A percentile compares a stretch with the other conserved stretches of the same genome.
These are phyloP conservation scores for Petrocephalus zakoni DNA, from an alignment of 2,113 vertebrate species.

Conservation along the genomic window DNA sequence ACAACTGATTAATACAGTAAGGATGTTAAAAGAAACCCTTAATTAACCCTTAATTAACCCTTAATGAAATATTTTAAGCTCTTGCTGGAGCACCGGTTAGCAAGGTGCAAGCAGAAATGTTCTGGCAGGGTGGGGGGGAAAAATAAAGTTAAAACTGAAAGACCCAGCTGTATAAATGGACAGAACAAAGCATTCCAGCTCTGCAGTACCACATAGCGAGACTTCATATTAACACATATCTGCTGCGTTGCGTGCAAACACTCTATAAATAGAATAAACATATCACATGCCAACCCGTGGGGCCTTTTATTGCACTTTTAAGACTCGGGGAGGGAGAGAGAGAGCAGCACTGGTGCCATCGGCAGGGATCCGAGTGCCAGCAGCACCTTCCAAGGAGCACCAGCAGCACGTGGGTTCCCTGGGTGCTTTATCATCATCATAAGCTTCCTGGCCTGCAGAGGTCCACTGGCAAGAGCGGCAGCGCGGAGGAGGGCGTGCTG, in stretches of 20 bases:
- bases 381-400: not conserved
- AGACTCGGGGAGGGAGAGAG: not conserved
- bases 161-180: not conserved
- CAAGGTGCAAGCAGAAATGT: not conserved
- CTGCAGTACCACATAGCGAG: not conserved
- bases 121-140: not conserved
- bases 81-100: not conserved
- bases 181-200: not conserved
- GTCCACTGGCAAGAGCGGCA: not conserved
- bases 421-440: not conserved
- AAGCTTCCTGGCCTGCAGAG: not conserved
- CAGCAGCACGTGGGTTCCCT: not conserved
- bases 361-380: not conserved
- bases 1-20: not conserved
- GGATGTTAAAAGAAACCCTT: not conserved
- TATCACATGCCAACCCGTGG: not conserved
- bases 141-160: not conserved
- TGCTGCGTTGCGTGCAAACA: not conserved
- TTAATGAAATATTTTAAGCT: not conserved
- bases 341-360: not conserved
- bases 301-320: not conserved
- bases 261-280: constrained; percentile 7
- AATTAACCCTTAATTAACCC: not conserved
- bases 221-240: constrained; percentile 1
- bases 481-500: not conserved